phyloP scores from a whole-genome alignment of 2,113 vertebrate species.

The Silurus meridionalis region DNA sequence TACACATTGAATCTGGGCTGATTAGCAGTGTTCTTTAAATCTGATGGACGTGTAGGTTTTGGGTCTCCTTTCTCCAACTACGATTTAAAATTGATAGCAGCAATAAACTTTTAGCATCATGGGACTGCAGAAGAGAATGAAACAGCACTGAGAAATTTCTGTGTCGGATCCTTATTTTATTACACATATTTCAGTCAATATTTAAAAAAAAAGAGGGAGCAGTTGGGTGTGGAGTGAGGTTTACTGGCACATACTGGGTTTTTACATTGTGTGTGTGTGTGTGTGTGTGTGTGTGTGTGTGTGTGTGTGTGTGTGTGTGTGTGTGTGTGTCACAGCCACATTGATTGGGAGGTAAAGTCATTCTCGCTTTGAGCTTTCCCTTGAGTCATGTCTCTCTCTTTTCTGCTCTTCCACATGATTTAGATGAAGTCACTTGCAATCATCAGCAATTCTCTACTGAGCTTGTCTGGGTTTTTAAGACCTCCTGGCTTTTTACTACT shows the following conservation, averaged over 20 bases:
- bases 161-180: neutral
- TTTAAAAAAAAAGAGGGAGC: neutral
- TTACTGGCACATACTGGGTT: neutral
- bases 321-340: neutral
- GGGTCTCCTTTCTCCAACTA: neutral
- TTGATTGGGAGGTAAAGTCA: constrained; percentile 53
- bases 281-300: neutral
- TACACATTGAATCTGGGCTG: neutral
- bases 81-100: constrained; percentile 9
- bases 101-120: neutral
- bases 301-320: constrained; percentile 5
- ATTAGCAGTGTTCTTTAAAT: neutral
- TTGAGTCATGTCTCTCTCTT: constrained; percentile 1
- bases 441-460: neutral
- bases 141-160: neutral
- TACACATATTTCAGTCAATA: neutral
- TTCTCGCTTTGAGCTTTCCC: neutral
- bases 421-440: neutral
- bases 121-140: constrained; percentile 1
- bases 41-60: neutral
- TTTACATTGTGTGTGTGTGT: no score
- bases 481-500: neutral
- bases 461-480: neutral
- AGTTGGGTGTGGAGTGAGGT: neutral
- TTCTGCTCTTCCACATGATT: neutral